phyloP scores from a whole-genome alignment of 2,797 vertebrate genomes.

The Diglossa cyanea region DNA sequence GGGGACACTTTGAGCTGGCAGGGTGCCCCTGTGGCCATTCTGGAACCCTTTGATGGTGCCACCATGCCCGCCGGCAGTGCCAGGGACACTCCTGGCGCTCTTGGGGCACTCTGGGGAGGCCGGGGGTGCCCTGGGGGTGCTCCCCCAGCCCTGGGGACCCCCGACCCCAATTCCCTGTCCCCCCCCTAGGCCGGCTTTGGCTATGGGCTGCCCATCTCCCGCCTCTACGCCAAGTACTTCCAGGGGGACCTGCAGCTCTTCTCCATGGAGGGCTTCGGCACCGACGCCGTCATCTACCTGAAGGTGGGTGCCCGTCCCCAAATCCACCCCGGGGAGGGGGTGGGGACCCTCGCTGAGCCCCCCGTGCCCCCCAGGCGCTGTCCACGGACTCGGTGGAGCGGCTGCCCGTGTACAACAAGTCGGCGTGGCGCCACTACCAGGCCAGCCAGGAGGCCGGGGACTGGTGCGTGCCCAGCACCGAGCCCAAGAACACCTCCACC shows the following conservation, averaged over 20 bases:
- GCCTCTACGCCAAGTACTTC: slow-evolving; percentile 96
- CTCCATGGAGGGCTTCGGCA: slow-evolving; percentile 94
- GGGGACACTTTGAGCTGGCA: too few relatives aligned
- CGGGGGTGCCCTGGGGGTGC: neutral
- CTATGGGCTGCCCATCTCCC: slow-evolving; percentile 92
- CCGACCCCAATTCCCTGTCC: too few relatives aligned
- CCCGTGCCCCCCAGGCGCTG: slow-evolving; percentile 79
- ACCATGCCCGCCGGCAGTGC: neutral
- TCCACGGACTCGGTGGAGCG: slow-evolving; percentile 94
- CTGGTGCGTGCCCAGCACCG: slow-evolving; percentile 93
- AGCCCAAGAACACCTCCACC: slow-evolving; percentile 88
- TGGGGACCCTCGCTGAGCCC: neutral
- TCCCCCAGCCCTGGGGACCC: neutral
- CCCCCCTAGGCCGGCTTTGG: slow-evolving; percentile 88
- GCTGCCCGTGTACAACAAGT: slow-evolving; percentile 95
- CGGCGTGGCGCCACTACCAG: slow-evolving; percentile 91
- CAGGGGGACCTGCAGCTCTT: slow-evolving; percentile 95
- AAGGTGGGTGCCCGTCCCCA: slow-evolving; percentile 77
- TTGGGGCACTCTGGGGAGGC: fast-evolving
- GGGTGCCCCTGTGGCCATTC: neutral
- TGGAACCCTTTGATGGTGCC: fast-evolving
- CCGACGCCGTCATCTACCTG: slow-evolving; percentile 91
- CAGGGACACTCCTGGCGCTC: neutral
- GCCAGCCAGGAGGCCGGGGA: slow-evolving; percentile 89
- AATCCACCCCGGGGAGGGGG: fast-evolving